Evolutionary conservation across 92 coral and sea anemone genomes (phyloP).

Genomic region (Porites divaricata): DNA sequence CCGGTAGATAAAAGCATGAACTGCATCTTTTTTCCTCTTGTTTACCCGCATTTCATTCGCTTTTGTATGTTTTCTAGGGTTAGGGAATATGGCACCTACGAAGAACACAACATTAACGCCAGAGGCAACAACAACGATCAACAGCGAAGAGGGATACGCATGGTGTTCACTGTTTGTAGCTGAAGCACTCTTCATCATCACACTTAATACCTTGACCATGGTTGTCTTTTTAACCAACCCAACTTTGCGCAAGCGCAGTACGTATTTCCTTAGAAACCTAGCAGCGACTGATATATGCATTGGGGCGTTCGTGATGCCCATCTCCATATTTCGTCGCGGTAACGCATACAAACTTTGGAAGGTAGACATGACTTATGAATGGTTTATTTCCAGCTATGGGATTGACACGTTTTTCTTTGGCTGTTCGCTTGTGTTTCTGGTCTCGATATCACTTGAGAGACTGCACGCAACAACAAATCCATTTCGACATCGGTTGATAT

Average conservation of each 20-base stretch:
- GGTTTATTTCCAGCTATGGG: slow-evolving; percentile 5
- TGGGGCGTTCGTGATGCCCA: slow-evolving; percentile 29
- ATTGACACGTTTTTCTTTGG: slow-evolving; percentile 23
- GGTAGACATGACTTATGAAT: background rate
- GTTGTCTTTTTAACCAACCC: slow-evolving; percentile 14
- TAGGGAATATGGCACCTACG: background rate
- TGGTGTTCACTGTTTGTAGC: slow-evolving; percentile 31
- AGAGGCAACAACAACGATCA: background rate
- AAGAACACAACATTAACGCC: background rate
- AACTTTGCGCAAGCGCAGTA: slow-evolving; percentile 26
- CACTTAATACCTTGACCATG: slow-evolving; percentile 12
- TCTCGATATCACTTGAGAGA: slow-evolving; percentile 38
- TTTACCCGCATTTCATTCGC: background rate
- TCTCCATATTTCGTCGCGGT: slow-evolving; percentile 6
- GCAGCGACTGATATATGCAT: slow-evolving; percentile 28
- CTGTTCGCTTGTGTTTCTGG: slow-evolving; percentile 18
- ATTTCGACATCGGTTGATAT: slow-evolving; percentile 13
- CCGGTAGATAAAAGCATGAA: too few relatives aligned
- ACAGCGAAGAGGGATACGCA: slow-evolving; percentile 7
- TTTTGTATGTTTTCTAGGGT: background rate
- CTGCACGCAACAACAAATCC: slow-evolving; percentile 33
- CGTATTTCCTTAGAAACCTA: slow-evolving; percentile 29
- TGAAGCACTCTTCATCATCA: slow-evolving; percentile 14
- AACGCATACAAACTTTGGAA: slow-evolving; percentile 25
- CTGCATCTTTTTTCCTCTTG: too few relatives aligned